These are phyloP conservation scores for Salvator merianae DNA, from an alignment of 2,113 vertebrate genomes.

Conservation along the genomic window DNA sequence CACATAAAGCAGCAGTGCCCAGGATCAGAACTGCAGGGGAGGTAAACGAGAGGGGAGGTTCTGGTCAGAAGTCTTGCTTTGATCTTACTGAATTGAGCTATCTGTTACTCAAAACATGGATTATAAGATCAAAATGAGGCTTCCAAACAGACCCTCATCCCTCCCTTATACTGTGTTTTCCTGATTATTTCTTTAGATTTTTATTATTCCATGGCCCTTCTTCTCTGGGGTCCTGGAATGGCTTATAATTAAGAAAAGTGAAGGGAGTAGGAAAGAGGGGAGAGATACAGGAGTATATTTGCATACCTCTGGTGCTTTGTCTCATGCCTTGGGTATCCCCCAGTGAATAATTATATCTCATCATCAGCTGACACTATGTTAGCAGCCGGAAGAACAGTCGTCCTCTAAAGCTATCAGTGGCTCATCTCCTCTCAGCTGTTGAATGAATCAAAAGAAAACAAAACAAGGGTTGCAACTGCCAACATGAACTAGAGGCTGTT, in stretches of 20 bases:
- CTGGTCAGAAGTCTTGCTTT: no score
- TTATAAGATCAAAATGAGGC: background rate
- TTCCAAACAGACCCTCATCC: no score
- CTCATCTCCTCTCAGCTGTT: slow-evolving; percentile 10
- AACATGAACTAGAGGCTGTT: slow-evolving; percentile 31
- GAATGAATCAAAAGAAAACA: slow-evolving; percentile 37
- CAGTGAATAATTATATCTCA: background rate
- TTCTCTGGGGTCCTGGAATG: background rate
- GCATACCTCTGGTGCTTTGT: slow-evolving; percentile 23
- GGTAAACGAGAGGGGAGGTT: no score
- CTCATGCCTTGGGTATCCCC: background rate
- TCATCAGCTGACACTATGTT: slow-evolving; percentile 13
- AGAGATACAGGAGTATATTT: background rate
- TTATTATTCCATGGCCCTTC: background rate
- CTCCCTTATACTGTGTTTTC: background rate
- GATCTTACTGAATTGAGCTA: no score
- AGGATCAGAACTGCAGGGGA: no score
- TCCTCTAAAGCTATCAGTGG: slow-evolving; percentile 24
- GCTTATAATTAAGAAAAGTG: background rate
- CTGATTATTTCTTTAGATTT: background rate
- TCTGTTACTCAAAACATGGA: no score
- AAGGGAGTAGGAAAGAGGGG: background rate
- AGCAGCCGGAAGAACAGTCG: slow-evolving; percentile 26
- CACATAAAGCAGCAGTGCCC: no score
- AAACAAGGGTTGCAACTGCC: slow-evolving; percentile 13